Evolutionary conservation across 2,888 invertebrate genomes (phyloP).

Genomic region (Chrysolina americana): DNA sequence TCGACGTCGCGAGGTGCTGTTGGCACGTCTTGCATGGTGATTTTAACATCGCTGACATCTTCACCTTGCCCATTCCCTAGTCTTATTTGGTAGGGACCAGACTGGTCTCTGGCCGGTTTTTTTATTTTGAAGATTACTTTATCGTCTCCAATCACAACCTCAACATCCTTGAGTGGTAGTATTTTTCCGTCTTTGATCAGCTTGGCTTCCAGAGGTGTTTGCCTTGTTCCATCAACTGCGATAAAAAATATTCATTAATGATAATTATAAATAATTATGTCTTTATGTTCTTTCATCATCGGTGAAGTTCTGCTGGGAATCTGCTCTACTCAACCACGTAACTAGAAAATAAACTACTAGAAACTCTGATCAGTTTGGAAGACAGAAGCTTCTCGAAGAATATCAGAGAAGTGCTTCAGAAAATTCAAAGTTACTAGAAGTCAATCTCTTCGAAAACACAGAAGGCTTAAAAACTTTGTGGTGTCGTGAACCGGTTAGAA

Average conservation of each 20-base stretch:
- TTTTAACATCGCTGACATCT: slow-evolving; percentile 85
- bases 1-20: slow-evolving; percentile 87
- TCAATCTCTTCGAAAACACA: too few species aligned
- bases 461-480: too few species aligned
- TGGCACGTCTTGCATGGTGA: slow-evolving; percentile 94
- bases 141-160: slow-evolving; percentile 92
- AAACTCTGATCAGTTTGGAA: too few species aligned
- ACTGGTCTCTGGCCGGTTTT: slow-evolving; percentile 87
- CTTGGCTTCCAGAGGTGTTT: slow-evolving; percentile 91
- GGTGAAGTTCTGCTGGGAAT: too few species aligned
- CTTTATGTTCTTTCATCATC: too few species aligned
- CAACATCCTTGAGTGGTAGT: slow-evolving; percentile 89
- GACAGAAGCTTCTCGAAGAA: too few species aligned
- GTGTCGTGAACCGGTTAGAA: too few species aligned
- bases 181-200: slow-evolving; percentile 92
- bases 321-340: too few species aligned
- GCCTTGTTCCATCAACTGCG: slow-evolving; percentile 88
- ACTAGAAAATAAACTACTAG: too few species aligned
- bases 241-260: slow-evolving; percentile 45
- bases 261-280: too few species aligned
- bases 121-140: slow-evolving; percentile 92
- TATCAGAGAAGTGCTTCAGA: too few species aligned
- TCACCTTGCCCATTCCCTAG: slow-evolving; percentile 95
- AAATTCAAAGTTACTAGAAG: too few species aligned
- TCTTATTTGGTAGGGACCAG: slow-evolving; percentile 94